These are phyloP conservation scores for Tympanuchus pallidicinctus DNA, from an alignment of 2,113 vertebrate species.

Conservation along the genomic window DNA sequence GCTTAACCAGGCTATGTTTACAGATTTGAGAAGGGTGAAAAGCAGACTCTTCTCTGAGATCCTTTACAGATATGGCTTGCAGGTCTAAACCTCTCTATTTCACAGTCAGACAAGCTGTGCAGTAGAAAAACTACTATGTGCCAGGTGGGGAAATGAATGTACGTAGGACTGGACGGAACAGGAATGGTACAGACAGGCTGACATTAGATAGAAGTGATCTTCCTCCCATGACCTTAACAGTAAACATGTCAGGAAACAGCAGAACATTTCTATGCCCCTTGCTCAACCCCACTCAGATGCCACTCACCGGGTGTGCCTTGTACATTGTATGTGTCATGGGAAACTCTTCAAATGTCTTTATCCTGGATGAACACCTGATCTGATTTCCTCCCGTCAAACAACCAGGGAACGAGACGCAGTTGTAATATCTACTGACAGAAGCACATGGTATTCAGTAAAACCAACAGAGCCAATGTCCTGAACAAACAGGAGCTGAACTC, in stretches of 20 bases:
- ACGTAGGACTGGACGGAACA: constrained; percentile 28
- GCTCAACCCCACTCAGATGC: neutral
- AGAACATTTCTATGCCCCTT: neutral
- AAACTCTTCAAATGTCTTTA: constrained; percentile 95
- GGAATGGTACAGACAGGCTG: constrained; percentile 39
- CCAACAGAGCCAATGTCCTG: neutral
- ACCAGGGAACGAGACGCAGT: constrained; percentile 92
- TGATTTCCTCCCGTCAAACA: constrained; percentile 86
- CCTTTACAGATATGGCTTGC: neutral
- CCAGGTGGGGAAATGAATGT: constrained; percentile 7
- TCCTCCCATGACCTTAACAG: neutral
- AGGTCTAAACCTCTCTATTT: neutral
- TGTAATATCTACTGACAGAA: constrained; percentile 88
- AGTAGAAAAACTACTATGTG: neutral
- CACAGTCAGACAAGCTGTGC: neutral
- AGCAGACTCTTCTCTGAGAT: neutral
- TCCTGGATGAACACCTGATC: constrained; percentile 83
- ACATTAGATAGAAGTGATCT: constrained; percentile 17
- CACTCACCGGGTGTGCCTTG: constrained; percentile 88
- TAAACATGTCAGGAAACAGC: constrained; percentile 16
- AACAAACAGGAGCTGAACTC: neutral
- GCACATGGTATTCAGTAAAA: neutral
- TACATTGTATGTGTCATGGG: constrained; percentile 87
- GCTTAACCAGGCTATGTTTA: neutral
- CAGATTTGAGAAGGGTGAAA: neutral